Conservation (phyloP, 1,140 invertebrate species). For the Battus philenor region DNA sequence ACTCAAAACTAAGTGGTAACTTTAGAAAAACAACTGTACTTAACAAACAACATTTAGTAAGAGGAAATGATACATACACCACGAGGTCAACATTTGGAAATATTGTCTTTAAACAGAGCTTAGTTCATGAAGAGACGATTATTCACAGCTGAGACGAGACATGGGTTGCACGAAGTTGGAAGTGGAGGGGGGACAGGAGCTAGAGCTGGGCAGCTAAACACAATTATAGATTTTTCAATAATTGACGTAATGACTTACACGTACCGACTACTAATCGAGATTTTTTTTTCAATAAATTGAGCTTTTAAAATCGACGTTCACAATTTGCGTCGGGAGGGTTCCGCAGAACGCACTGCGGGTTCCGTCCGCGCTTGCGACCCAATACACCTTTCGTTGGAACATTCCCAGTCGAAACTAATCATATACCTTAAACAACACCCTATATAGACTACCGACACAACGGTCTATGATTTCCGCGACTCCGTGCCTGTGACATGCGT, state of each 20-base stretch:
- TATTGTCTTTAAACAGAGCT: no score
- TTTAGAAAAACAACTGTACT: background rate
- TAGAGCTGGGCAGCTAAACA: conserved; percentile 7
- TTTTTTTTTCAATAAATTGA: conserved; percentile 65
- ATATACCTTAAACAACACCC: background rate
- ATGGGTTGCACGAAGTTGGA: no score
- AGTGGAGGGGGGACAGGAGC: no score
- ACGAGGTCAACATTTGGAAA: no score
- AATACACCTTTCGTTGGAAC: background rate
- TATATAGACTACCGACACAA: no score
- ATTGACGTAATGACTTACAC: conserved; percentile 70
- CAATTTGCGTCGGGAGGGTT: conserved; percentile 28
- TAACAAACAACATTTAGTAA: background rate
- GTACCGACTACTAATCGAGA: conserved; percentile 52
- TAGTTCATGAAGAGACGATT: no score
- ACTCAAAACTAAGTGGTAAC: background rate
- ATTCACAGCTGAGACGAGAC: no score
- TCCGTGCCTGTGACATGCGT: no score
- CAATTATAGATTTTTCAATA: conserved; percentile 36
- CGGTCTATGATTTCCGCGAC: no score
- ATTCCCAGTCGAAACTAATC: background rate
- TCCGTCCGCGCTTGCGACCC: conserved; percentile 1
- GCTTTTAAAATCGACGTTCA: conserved; percentile 63
- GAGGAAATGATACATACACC: no score
- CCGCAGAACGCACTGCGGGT: conserved; percentile 19